Evolutionary conservation across 2,888 invertebrate genomes (phyloP).

Genomic region (Eurois occulta): DNA sequence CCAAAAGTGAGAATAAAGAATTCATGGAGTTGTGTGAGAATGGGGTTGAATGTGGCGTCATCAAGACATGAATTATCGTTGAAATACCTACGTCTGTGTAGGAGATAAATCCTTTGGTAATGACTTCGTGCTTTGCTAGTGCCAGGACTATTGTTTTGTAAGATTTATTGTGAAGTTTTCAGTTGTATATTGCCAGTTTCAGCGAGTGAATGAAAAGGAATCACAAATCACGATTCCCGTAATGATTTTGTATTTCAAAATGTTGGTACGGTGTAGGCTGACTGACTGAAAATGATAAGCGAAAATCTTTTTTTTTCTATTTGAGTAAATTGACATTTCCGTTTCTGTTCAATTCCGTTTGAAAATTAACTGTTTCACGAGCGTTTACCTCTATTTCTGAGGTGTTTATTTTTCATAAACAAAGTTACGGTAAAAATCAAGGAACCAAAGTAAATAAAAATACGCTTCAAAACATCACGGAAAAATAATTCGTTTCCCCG

Average conservation of each 20-base stretch:
- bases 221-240: not conserved
- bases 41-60: slow-evolving; percentile 50
- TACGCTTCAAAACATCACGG: slow-evolving; percentile 16
- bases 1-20: slow-evolving; percentile 64
- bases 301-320: slow-evolving; percentile 1
- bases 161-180: slow-evolving; percentile 55
- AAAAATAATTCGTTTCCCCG: slow-evolving; percentile 45
- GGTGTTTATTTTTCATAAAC: slow-evolving; percentile 20
- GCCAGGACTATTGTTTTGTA: slow-evolving; percentile 51
- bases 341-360: not conserved
- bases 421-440: slow-evolving; percentile 5
- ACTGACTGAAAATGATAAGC: not conserved
- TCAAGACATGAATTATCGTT: slow-evolving; percentile 39
- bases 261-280: not conserved
- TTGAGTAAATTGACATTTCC: not conserved
- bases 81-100: slow-evolving; percentile 47
- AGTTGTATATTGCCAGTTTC: slow-evolving; percentile 20
- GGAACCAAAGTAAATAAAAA: slow-evolving; percentile 25
- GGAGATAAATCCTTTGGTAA: slow-evolving; percentile 59
- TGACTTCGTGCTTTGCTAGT: slow-evolving; percentile 42
- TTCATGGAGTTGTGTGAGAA: slow-evolving; percentile 43
- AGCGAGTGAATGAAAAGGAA: slow-evolving; percentile 11
- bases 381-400: not conserved
- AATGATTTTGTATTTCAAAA: not conserved
- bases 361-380: not conserved